phyloP scores from a whole-genome alignment of 1,140 invertebrate species.

The Drosophila leontia region DNA sequence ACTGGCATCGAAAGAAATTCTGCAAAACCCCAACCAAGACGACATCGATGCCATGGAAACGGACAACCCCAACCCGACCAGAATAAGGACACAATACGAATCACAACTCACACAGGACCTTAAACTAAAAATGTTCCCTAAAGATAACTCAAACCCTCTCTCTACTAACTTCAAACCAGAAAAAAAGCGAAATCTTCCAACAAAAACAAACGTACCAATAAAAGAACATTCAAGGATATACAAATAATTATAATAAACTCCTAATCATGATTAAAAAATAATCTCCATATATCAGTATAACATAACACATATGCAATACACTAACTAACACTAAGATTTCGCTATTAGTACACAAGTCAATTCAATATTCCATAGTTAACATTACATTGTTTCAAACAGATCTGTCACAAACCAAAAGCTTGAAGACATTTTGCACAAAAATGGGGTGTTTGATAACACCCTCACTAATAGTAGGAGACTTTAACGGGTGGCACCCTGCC shows the following conservation, averaged over 20 bases:
- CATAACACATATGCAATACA: background rate
- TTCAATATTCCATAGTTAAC: background rate
- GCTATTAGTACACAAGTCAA: constrained; percentile 1
- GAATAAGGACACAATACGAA: background rate
- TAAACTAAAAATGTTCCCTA: constrained; percentile 10
- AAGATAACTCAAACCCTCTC: constrained; percentile 23
- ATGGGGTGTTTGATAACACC: background rate
- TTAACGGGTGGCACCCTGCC: background rate
- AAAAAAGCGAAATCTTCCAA: constrained; percentile 14
- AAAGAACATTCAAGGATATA: constrained; percentile 32
- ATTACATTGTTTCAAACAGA: background rate
- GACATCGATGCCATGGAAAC: background rate
- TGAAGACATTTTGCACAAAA: background rate
- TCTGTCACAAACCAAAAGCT: background rate
- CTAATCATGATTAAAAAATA: too few species aligned
- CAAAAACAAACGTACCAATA: constrained; percentile 17
- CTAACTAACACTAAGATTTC: background rate
- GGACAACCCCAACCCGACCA: constrained; percentile 6
- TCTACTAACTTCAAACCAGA: constrained; percentile 16
- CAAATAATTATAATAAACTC: constrained; percentile 40
- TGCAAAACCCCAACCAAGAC: background rate
- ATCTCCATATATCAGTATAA: background rate
- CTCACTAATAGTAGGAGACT: background rate
- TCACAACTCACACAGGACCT: constrained; percentile 10
- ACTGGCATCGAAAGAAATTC: background rate